phyloP scores from a whole-genome alignment of 2,888 invertebrate genomes.

The Teleiodes luculella region DNA sequence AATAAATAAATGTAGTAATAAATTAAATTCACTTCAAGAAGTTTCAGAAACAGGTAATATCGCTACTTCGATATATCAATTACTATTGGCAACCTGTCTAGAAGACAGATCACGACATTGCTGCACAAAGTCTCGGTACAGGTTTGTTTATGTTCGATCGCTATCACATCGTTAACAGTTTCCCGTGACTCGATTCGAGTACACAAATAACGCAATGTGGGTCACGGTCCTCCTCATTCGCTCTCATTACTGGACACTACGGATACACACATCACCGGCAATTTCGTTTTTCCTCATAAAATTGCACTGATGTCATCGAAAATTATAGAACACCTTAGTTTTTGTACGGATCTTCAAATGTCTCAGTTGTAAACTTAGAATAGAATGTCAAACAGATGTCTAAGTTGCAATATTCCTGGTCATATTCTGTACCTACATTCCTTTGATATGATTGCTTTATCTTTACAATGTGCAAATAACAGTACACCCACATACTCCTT shows the following conservation, averaged over 20 bases:
- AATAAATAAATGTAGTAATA: too few relatives aligned
- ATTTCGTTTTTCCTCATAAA: slow-evolving; percentile 11
- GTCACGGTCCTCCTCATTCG: slow-evolving; percentile 66
- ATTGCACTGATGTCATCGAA: slow-evolving; percentile 2
- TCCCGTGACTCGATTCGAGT: slow-evolving; percentile 40
- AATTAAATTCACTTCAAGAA: neutral
- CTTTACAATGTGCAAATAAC: slow-evolving; percentile 2
- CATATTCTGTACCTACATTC: neutral
- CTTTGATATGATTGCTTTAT: neutral
- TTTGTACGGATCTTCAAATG: too few relatives aligned
- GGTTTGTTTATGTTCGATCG: slow-evolving; percentile 11
- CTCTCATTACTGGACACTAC: slow-evolving; percentile 20
- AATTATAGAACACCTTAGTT: neutral
- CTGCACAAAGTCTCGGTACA: slow-evolving; percentile 1
- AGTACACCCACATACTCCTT: neutral
- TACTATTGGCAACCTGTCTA: slow-evolving; percentile 4
- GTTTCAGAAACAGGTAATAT: neutral
- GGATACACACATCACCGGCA: slow-evolving; percentile 7
- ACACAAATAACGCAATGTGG: slow-evolving; percentile 61
- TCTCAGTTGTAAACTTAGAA: too few relatives aligned
- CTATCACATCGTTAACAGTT: slow-evolving; percentile 17
- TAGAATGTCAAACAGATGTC: neutral
- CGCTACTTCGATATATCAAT: neutral
- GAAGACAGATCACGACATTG: neutral
- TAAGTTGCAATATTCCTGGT: neutral